Evolutionary conservation across 2,888 invertebrate genomes (phyloP), one percentile per base, ranked within the genome.

Genomic region (Cryptocephalus moraei): DNA sequence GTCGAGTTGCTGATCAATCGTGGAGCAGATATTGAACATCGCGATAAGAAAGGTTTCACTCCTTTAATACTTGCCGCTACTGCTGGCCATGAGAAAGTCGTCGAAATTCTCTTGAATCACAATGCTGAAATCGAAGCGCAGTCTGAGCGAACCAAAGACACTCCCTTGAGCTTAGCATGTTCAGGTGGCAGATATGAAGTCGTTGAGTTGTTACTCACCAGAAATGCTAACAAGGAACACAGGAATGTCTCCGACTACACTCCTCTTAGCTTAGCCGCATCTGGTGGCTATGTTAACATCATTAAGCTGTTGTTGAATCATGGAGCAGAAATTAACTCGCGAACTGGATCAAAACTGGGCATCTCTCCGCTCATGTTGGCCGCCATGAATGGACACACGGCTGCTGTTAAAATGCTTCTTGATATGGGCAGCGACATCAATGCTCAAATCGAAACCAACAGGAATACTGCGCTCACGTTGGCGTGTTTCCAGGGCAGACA

Each of bases 341-440:
- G 93, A 56, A 93, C 92, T 44, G 95, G 95, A 42, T 93, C 93
- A 55, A 96, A 97, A 73, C 76, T 97, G 48, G 97, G 99, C 57
- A 99, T 99, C 63, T 96, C 96, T 1, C 99, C 99, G 4, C 78
- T 99, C 46, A 99, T 99, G 99, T 72, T 99, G 65, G 96, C 97
- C 12, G 94, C 97, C 22, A 99, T 99, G 97, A 99, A 99, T 76
- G 97, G 97, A 0, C 92, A 93, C 66, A 86, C 87, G 64, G 90
- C 91, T 50, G 96, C 96, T 39, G 97, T 97, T 40, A 88, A 91
- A 63, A 74, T 97, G 52, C 77, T 99, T 48, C 78, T 99, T 49
- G 97, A 99, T 71, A 92, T 92, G 83, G 97, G 97, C 56, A 94
- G 94, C 62, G 99, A 99, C 70, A 99, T 99, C 62, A 99, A 99